phyloP scores from a whole-genome alignment of 2,797 vertebrate species.

The Mareca strepera region DNA sequence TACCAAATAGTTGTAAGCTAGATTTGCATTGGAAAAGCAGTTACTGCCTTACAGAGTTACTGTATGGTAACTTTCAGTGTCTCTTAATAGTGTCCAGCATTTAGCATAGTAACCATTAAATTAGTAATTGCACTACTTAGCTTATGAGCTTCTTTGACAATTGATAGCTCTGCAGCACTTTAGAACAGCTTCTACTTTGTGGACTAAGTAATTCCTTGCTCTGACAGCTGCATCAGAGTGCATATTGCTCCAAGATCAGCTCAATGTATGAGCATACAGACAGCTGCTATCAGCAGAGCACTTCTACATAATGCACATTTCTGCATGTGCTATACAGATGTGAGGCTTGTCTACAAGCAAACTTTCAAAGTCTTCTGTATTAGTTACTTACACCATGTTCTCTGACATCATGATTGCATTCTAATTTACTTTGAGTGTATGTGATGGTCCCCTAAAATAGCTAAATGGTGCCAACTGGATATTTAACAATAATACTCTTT shows the following conservation, averaged over 20 bases:
- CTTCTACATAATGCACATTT: background rate
- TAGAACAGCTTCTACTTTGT: background rate
- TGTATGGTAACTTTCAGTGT: background rate
- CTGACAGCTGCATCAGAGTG: background rate
- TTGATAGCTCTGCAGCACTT: background rate
- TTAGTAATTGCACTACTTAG: background rate
- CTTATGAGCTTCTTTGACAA: background rate
- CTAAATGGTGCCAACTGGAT: background rate
- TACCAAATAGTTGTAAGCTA: background rate
- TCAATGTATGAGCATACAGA: background rate
- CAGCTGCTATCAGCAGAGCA: background rate
- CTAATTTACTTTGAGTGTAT: background rate
- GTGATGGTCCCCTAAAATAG: background rate
- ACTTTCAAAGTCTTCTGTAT: background rate
- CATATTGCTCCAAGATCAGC: background rate
- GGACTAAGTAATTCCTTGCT: background rate
- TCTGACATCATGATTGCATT: background rate
- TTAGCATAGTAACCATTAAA: background rate
- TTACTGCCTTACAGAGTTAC: background rate
- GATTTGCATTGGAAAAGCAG: background rate
- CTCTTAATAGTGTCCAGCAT: background rate
- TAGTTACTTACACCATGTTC: background rate
- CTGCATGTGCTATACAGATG: background rate
- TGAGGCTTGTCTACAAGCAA: background rate
- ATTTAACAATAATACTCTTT: background rate